Conservation (phyloP, 1,140 invertebrate genomes). For the Ericerus pela region DNA sequence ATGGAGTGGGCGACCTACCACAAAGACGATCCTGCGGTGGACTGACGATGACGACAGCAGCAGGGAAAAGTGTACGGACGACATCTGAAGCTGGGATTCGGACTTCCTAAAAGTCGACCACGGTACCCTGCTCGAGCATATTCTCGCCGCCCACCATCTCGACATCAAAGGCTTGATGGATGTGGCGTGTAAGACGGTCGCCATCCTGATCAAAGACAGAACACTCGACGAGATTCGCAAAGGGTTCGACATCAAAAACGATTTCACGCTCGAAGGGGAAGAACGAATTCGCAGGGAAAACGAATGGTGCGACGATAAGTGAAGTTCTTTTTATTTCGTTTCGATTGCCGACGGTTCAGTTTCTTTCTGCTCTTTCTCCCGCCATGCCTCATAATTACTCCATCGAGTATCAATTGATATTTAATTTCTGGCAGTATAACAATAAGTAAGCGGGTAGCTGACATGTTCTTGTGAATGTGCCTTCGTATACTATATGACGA, state of each 20-base stretch:
- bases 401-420: no score
- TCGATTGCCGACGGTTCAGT: background rate
- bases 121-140: conserved; percentile 52
- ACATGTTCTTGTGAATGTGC: no score
- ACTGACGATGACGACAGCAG: conserved; percentile 94
- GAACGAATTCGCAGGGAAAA: conserved; percentile 95
- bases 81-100: conserved; percentile 97
- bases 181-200: conserved; percentile 97
- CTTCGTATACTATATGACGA: no score
- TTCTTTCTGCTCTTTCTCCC: no score
- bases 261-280: conserved; percentile 88
- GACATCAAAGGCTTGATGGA: conserved; percentile 95
- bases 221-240: conserved; percentile 97
- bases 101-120: conserved; percentile 95
- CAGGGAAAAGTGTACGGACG: conserved; percentile 95
- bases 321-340: conserved; percentile 23
- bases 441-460: no score
- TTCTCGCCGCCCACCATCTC: conserved; percentile 90
- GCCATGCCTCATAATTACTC: no score
- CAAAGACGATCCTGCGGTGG: conserved; percentile 87
- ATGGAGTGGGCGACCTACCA: conserved; percentile 91
- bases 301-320: conserved; percentile 97
- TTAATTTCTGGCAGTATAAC: no score
- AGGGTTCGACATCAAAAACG: conserved; percentile 99
- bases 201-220: conserved; percentile 98